phyloP scores from a whole-genome alignment of 2,888 invertebrate genomes.

The Polymixis lichenea region DNA sequence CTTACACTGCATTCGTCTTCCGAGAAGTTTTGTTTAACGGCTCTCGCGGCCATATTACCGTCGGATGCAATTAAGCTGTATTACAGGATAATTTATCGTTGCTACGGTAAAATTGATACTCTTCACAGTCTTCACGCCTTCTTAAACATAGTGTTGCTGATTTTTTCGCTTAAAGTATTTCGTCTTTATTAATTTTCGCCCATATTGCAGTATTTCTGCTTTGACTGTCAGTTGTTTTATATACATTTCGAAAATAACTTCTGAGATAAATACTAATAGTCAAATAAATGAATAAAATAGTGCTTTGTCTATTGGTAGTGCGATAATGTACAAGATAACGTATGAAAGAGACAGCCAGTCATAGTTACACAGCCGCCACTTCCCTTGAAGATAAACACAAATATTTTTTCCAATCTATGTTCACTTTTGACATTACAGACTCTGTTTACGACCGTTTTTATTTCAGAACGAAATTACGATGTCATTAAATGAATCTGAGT shows the following conservation, averaged over 20 bases:
- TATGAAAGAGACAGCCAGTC: slow-evolving; percentile 33
- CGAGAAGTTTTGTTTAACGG: slow-evolving; percentile 76
- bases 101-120: slow-evolving; percentile 55
- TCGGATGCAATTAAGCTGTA: slow-evolving; percentile 72
- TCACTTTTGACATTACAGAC: slow-evolving; percentile 52
- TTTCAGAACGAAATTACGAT: slow-evolving; percentile 64
- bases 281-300: neutral
- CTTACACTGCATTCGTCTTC: slow-evolving; percentile 76
- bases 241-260: neutral
- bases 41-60: slow-evolving; percentile 67
- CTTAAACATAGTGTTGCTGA: slow-evolving; percentile 30
- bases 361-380: slow-evolving; percentile 20
- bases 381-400: slow-evolving; percentile 51
- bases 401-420: slow-evolving; percentile 44
- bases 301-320: slow-evolving; percentile 14
- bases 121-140: slow-evolving; percentile 44
- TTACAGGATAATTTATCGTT: slow-evolving; percentile 68
- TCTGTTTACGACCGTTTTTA: slow-evolving; percentile 66
- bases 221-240: neutral
- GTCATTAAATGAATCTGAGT: slow-evolving; percentile 73
- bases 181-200: neutral
- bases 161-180: slow-evolving; percentile 19
- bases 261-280: neutral
- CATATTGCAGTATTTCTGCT: neutral
- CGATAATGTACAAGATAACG: slow-evolving; percentile 31